These are phyloP conservation scores for Dryobota labecula DNA, from an alignment of 2,888 invertebrate genomes.

Conservation along the genomic window DNA sequence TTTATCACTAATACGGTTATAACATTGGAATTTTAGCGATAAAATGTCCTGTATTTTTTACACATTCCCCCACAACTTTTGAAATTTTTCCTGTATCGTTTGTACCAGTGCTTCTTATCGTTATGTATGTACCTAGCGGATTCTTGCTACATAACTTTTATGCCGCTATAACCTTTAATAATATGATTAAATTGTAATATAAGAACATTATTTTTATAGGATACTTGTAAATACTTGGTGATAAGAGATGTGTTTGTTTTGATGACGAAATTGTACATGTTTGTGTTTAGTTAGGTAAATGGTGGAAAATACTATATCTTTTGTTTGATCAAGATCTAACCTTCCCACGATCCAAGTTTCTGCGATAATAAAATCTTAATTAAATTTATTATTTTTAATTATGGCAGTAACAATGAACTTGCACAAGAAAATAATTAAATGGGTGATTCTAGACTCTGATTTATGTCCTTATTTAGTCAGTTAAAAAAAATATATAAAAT, in stretches of 20 bases:
- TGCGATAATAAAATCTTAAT: constrained; percentile 1
- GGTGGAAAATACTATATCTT: constrained; percentile 29
- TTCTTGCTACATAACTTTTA: background rate
- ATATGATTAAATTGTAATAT: background rate
- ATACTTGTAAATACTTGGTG: background rate
- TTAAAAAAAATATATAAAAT: background rate
- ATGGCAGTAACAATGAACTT: constrained; percentile 25
- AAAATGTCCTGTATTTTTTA: background rate
- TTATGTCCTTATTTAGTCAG: background rate
- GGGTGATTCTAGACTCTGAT: background rate
- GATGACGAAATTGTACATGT: constrained; percentile 5
- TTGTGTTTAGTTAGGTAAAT: constrained; percentile 2
- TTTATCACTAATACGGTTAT: background rate
- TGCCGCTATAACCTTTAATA: background rate
- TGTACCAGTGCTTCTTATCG: background rate
- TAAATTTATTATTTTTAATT: constrained; percentile 23
- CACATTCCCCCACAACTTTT: background rate
- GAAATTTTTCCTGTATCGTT: background rate
- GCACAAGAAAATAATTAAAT: constrained; percentile 18
- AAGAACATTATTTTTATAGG: background rate
- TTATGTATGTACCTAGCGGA: background rate
- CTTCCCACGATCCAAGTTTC: constrained; percentile 43
- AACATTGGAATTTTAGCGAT: no score
- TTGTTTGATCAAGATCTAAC: constrained; percentile 42
- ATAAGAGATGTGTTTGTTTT: constrained; percentile 13